Evolutionary conservation across 1,140 invertebrate genomes (phyloP), one percentile per base, ranked within the genome.

Genomic region (Macrobrachium nipponense): DNA sequence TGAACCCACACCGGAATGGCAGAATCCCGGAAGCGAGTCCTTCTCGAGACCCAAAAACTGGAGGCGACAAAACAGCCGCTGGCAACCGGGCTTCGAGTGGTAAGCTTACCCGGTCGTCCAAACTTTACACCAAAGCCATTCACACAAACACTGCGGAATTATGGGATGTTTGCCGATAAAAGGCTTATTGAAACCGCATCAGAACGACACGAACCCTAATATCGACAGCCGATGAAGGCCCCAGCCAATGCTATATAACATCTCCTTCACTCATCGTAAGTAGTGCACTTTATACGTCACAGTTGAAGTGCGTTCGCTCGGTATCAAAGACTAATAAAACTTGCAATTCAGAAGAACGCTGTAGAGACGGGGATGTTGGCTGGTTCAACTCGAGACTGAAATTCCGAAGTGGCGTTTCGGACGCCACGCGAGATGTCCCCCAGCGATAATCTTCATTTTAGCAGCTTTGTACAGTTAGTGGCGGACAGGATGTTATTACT

Each of bases 121-220:
- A 86, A 86, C 84, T 86, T 86, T 86, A 86, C 84, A 80, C 84
- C 84, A 51, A 80, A 80, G 18, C 59, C 64, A 80, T 80, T 80
- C 84, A 86, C 77, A 86, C 84, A 86, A 86, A 86, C 84, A 86
- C 84, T 86, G 62, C 84, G 66, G 84, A 86, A 86, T 86, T 86
- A 86, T 86, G 77, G 84, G 84, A 86, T 86, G 84, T 86, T 86
- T 86, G 84, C 84, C 84, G 84, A 86, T 86, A 86, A 86, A 86
- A 86, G 84, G 84, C 84, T 86, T 86, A 86, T 86, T 86, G 84
- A 86, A 86, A 86, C 84, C 84, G 68, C 84, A 86, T 86, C 84
- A 86, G 82, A 79, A 61, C 62, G 76, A 76, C 82, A 44, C 78
- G 23, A 80, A 80, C 60, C 23, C 78, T 80, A 64, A 36, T 36